Percentiles rank a stretch among this genome's conserved stretches.
Conservation (phyloP, 2,113 vertebrate genomes). For the Phycodurus eques region DNA sequence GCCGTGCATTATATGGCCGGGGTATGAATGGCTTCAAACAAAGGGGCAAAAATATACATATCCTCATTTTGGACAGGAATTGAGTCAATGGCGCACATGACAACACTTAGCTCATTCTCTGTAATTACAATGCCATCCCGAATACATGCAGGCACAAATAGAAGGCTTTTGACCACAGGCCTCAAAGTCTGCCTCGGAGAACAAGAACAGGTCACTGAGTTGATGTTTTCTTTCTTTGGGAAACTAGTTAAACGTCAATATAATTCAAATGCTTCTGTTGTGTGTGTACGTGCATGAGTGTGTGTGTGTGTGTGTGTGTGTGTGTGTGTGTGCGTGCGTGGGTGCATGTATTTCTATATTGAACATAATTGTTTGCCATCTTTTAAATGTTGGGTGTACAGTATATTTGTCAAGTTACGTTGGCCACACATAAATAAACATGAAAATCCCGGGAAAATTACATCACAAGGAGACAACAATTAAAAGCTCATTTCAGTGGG, state of each 20-base stretch:
- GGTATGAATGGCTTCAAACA: slow-evolving; percentile 85
- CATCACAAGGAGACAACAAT: slow-evolving; percentile 45
- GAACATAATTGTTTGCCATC: slow-evolving; percentile 42
- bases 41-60: slow-evolving; percentile 56
- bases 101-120: slow-evolving; percentile 46
- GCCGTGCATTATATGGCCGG: slow-evolving; percentile 76
- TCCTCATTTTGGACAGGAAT: slow-evolving; percentile 17
- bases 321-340: neutral
- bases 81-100: slow-evolving; percentile 41
- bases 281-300: slow-evolving; percentile 6
- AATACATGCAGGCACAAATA: slow-evolving; percentile 27
- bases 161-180: slow-evolving; percentile 42
- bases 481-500: slow-evolving; percentile 44
- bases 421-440: slow-evolving; percentile 30
- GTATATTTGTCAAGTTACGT: slow-evolving; percentile 28
- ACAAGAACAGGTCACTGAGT: slow-evolving; percentile 46
- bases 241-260: slow-evolving; percentile 19
- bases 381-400: slow-evolving; percentile 25
- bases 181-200: slow-evolving; percentile 26
- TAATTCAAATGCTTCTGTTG: slow-evolving; percentile 35
- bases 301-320: neutral
- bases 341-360: slow-evolving; percentile 27
- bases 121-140: slow-evolving; percentile 40
- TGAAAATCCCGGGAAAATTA: slow-evolving; percentile 16
- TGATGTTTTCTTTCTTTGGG: slow-evolving; percentile 41